Conservation (phyloP, 1,140 invertebrate genomes). For the Eurosta solidaginis region DNA sequence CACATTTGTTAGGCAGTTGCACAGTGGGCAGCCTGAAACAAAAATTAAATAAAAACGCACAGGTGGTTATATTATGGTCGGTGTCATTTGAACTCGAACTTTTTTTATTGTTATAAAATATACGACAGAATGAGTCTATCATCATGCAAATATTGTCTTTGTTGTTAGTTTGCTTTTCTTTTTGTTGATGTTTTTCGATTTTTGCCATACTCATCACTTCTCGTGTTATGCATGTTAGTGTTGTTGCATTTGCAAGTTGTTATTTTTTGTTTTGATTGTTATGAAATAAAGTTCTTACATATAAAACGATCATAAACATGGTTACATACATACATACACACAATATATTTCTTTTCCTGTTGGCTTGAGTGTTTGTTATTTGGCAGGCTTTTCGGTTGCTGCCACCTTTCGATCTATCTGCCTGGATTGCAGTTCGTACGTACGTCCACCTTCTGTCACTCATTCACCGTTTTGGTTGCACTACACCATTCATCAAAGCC, state of each 20-base stretch:
- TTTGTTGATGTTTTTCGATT: not conserved
- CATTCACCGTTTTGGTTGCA: not conserved
- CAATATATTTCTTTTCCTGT: not conserved
- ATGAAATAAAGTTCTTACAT: constrained; percentile 26
- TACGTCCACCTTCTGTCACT: not conserved
- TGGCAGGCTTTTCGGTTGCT: not conserved
- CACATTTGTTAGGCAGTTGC: no score
- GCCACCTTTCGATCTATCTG: not conserved
- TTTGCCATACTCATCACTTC: constrained; percentile 21
- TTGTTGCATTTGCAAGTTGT: not conserved
- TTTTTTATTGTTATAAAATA: no score
- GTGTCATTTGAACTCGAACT: no score
- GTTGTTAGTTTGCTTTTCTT: not conserved
- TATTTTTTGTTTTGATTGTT: constrained; percentile 20
- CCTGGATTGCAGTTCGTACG: not conserved
- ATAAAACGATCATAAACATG: no score
- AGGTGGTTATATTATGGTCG: no score
- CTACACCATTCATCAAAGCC: constrained; percentile 9
- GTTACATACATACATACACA: no score
- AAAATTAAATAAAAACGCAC: no score
- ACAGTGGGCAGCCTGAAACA: no score
- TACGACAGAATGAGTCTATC: no score
- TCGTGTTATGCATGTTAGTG: not conserved
- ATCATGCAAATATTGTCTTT: not conserved
- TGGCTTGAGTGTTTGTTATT: not conserved